Percentiles rank a stretch among this genome's conserved stretches.
These are phyloP conservation scores for Cottoperca gobio DNA, from an alignment of 2,797 vertebrate genomes.

Conservation along the genomic window DNA sequence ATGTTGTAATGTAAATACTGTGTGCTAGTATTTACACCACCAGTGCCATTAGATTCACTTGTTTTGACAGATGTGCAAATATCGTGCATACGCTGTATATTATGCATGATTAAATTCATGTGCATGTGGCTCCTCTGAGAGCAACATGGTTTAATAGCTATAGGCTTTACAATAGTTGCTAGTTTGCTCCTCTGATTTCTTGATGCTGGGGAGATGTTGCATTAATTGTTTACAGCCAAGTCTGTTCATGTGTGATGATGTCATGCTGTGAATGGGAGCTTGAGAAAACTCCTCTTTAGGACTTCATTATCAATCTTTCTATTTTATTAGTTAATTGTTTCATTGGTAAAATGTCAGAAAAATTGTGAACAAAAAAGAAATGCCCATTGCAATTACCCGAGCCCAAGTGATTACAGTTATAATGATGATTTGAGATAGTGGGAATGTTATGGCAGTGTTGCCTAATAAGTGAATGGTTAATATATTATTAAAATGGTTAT, in stretches of 20 bases:
- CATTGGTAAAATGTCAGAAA: neutral
- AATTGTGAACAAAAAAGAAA: neutral
- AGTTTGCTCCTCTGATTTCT: conserved; percentile 18
- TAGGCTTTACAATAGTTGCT: neutral
- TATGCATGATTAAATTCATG: conserved; percentile 40
- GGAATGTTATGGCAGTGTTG: neutral
- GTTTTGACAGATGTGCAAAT: conserved; percentile 27
- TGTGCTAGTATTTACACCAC: neutral
- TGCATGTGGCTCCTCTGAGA: conserved; percentile 9
- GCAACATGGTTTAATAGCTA: conserved; percentile 13
- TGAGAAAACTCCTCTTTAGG: neutral
- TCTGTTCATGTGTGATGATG: conserved; percentile 11
- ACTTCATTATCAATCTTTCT: neutral
- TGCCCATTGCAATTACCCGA: neutral
- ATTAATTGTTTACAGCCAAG: conserved; percentile 31
- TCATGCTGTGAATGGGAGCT: neutral
- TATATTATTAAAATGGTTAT: neutral
- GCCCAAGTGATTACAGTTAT: neutral
- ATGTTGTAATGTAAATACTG: neutral
- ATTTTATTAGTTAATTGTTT: neutral
- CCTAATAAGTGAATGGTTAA: neutral
- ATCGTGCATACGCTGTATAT: conserved; percentile 18
- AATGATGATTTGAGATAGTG: neutral
- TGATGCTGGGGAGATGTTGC: conserved; percentile 3
- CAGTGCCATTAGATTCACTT: neutral